phyloP scores from a whole-genome alignment of 2,888 invertebrate genomes.

The Chymomyza amoena region DNA sequence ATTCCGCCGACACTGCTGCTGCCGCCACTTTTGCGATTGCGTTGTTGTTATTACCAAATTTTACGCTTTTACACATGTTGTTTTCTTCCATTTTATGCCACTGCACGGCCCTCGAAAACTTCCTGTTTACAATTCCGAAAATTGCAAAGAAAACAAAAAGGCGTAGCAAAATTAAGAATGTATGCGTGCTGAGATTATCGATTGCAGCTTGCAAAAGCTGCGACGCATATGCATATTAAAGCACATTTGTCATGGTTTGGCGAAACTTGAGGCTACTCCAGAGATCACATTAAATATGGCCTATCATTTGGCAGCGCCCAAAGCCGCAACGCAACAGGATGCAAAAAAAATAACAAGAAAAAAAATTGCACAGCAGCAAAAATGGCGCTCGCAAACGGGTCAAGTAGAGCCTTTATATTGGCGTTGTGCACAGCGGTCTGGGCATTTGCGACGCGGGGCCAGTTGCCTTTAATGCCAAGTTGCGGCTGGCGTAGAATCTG shows the following conservation, averaged over 20 bases:
- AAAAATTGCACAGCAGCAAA: slow-evolving; percentile 17
- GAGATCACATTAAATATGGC: background rate
- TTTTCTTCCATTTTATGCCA: slow-evolving; percentile 54
- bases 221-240: slow-evolving; percentile 35
- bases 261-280: background rate
- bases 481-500: background rate
- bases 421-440: background rate
- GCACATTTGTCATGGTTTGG: background rate
- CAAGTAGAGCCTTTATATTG: slow-evolving; percentile 14
- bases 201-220: slow-evolving; percentile 21
- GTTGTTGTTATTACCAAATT: slow-evolving; percentile 4
- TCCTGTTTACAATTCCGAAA: background rate
- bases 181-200: slow-evolving; percentile 9
- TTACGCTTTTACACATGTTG: slow-evolving; percentile 51
- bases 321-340: background rate
- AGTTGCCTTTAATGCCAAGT: slow-evolving; percentile 4
- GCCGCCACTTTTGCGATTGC: slow-evolving; percentile 9
- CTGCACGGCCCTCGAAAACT: slow-evolving; percentile 4
- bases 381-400: slow-evolving; percentile 46
- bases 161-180: background rate
- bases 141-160: background rate
- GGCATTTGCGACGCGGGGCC: background rate
- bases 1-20: background rate
- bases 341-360: background rate
- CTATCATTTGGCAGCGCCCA: background rate